Evolutionary conservation across 2,888 invertebrate species (phyloP).

Genomic region (Aplocera efformata): DNA sequence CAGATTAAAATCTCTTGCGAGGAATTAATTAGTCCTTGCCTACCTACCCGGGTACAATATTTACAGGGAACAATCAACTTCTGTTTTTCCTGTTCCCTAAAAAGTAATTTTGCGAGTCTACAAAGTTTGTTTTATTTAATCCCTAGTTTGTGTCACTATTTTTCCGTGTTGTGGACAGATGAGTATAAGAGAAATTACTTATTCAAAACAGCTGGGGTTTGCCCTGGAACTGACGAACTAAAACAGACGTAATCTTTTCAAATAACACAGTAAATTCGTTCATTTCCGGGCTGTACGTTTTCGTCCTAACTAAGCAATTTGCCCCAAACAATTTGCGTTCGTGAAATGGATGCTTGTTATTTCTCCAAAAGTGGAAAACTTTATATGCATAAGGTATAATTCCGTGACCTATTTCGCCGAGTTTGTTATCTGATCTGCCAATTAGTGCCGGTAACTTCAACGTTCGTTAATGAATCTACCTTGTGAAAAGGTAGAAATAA

Average conservation of each 20-base stretch:
- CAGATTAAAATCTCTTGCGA: slow-evolving; percentile 34
- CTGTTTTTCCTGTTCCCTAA: slow-evolving; percentile 9
- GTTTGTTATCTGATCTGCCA: slow-evolving; percentile 20
- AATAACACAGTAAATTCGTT: background rate
- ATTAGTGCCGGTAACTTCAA: slow-evolving; percentile 21
- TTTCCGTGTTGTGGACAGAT: slow-evolving; percentile 9
- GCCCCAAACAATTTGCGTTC: slow-evolving; percentile 1
- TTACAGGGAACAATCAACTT: slow-evolving; percentile 20
- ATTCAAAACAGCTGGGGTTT: slow-evolving; percentile 16
- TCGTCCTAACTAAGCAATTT: background rate
- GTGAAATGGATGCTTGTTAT: slow-evolving; percentile 6
- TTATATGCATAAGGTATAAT: slow-evolving; percentile 6
- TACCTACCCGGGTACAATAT: slow-evolving; percentile 1
- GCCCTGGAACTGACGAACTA: background rate
- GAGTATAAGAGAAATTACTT: slow-evolving; percentile 20
- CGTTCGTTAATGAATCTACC: background rate
- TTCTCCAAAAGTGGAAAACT: slow-evolving; percentile 9
- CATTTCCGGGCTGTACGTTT: background rate
- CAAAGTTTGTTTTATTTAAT: slow-evolving; percentile 15
- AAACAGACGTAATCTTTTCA: slow-evolving; percentile 1
- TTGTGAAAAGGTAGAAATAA: no score
- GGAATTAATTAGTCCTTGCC: slow-evolving; percentile 17
- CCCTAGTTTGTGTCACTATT: slow-evolving; percentile 17
- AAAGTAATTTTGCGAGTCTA: slow-evolving; percentile 4
- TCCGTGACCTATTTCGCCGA: slow-evolving; percentile 11